Evolutionary conservation across 92 coral and sea anemone genomes (phyloP).

Genomic region (Zoanthus sociatus): DNA sequence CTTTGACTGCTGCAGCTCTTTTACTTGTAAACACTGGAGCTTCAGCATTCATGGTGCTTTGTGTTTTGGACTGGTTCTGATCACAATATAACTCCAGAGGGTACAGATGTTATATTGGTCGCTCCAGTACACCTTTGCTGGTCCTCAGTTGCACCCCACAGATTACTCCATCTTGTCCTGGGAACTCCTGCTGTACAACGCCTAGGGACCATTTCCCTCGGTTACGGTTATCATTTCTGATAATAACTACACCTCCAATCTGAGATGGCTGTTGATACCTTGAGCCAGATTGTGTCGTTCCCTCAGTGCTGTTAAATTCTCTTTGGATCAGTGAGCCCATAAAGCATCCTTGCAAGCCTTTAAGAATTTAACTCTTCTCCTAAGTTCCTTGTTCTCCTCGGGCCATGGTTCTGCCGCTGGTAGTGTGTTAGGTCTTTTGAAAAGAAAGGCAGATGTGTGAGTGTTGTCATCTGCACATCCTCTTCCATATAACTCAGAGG

Average conservation of each 20-base stretch:
- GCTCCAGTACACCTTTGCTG: constrained; percentile 27
- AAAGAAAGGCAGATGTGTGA: constrained; percentile 54
- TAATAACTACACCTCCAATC: constrained; percentile 55
- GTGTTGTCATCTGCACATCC: constrained; percentile 55
- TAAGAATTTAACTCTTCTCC: constrained; percentile 52
- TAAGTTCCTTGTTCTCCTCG: constrained; percentile 32
- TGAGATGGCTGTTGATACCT: constrained; percentile 34
- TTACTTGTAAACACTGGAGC: constrained; percentile 41
- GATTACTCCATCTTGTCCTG: constrained; percentile 53
- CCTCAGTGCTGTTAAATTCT: constrained; percentile 48
- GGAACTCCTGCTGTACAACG: constrained; percentile 26
- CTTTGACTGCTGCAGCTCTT: constrained; percentile 55
- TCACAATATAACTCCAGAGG: no score
- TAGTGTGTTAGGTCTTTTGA: constrained; percentile 46
- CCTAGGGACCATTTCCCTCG: constrained; percentile 64
- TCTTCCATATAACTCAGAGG: constrained; percentile 64
- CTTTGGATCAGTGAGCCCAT: constrained; percentile 57
- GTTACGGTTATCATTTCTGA: constrained; percentile 45
- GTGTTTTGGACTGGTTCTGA: no score
- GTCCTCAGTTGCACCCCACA: constrained; percentile 49
- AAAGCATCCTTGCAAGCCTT: constrained; percentile 56
- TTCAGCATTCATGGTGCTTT: constrained; percentile 42
- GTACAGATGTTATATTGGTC: no score
- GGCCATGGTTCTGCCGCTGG: constrained; percentile 51
- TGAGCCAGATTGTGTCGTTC: constrained; percentile 60